Conservation (phyloP, 2,888 invertebrate species). For the Abscondita cerata region DNA sequence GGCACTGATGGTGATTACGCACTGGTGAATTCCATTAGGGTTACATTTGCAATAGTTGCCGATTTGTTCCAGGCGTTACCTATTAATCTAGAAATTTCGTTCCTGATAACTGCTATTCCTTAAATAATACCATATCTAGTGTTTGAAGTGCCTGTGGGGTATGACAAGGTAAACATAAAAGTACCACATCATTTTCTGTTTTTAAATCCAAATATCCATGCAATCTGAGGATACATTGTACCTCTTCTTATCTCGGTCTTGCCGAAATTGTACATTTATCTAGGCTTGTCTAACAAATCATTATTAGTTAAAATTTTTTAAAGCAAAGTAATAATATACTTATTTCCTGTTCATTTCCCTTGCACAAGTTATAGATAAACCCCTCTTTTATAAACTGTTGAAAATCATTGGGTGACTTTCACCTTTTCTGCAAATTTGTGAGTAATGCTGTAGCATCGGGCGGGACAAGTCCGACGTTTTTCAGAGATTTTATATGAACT, state of each 20-base stretch:
- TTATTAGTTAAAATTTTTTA: conserved; percentile 4
- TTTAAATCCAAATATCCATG: background rate
- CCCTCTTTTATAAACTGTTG: background rate
- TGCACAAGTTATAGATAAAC: conserved; percentile 4
- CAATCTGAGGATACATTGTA: conserved; percentile 2
- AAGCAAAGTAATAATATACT: background rate
- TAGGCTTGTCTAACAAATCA: conserved; percentile 10
- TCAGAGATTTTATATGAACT: no score
- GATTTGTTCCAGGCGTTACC: conserved; percentile 29
- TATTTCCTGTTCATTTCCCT: conserved; percentile 1
- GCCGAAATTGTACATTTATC: background rate
- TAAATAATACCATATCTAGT: no score
- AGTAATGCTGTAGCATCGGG: no score
- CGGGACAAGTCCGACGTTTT: no score
- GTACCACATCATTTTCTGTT: background rate
- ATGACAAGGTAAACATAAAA: background rate
- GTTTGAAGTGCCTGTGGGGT: conserved; percentile 30
- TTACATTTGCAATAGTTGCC: conserved; percentile 29
- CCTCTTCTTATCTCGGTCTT: conserved; percentile 28
- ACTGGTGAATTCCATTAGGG: conserved; percentile 21
- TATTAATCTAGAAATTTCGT: conserved; percentile 7
- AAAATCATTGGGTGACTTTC: no score
- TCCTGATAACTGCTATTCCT: background rate
- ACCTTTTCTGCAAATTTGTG: no score
- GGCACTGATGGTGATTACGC: conserved; percentile 26